These are phyloP conservation scores for Tetranychus truncatus DNA, from an alignment of 2,888 invertebrate species.

Conservation along the genomic window DNA sequence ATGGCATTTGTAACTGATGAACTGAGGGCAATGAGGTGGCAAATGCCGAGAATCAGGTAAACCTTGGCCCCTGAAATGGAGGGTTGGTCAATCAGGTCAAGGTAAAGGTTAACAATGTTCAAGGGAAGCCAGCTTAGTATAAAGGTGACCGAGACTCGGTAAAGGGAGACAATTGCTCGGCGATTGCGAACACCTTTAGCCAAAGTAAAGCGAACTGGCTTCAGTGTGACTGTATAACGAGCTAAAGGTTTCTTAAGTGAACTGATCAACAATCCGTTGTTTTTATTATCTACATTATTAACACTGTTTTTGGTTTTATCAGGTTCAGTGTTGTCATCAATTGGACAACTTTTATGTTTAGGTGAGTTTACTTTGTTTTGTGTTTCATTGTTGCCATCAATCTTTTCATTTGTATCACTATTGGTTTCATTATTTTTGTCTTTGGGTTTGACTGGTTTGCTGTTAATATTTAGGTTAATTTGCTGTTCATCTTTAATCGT, in stretches of 20 bases:
- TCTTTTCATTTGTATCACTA: too few species aligned
- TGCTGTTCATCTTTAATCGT: neutral
- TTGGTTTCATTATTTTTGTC: neutral
- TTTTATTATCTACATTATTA: too few species aligned
- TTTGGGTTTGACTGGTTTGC: neutral
- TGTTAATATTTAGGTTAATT: neutral
- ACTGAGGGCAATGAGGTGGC: constrained; percentile 41
- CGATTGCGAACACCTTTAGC: neutral
- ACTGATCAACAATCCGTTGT: too few species aligned
- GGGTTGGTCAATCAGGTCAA: constrained; percentile 30
- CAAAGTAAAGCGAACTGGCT: neutral
- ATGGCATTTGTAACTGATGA: constrained; percentile 43
- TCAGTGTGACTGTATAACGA: neutral
- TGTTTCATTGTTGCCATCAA: too few species aligned
- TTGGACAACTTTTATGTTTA: too few species aligned
- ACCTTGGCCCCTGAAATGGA: neutral
- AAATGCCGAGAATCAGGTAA: constrained; percentile 35
- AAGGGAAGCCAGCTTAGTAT: constrained; percentile 42
- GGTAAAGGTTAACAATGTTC: constrained; percentile 39
- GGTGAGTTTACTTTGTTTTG: too few species aligned
- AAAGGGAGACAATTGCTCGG: neutral
- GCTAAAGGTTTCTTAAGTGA: neutral
- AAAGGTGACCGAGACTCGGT: constrained; percentile 40
- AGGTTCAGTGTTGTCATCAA: too few species aligned
- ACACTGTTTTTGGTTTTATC: too few species aligned